Base-by-base conservation (phyloP, 2,888 invertebrate species). In the Brenthis ino region DNA sequence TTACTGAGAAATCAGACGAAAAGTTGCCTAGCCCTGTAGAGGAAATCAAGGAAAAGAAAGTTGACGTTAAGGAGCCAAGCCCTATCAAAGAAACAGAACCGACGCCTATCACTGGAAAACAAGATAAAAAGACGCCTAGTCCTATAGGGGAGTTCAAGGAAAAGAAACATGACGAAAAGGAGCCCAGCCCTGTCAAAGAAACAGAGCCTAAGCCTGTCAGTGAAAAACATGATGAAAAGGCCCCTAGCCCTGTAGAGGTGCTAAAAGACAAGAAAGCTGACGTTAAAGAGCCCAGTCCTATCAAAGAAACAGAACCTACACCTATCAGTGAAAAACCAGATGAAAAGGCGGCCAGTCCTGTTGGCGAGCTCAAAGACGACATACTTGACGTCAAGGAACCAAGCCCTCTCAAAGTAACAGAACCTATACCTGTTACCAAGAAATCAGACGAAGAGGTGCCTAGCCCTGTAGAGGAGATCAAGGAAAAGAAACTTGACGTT, bases 141-240 rank as follows among this genome's bases (percentile, higher is more conserved):
- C 20, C 20, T 1, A 1, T 20, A 20, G 20, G 1, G 20, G 20
- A 20, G 1, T 20, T 20, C 20, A 20, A 20, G 20, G 20, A 3
- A 28, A 28, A 72, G 68, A 48, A 60, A 12, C 12, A 6, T 2
- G 64, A 64, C 0, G 72, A 71, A 0, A 74, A 72, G 14, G 48
- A 1, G 0, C 58, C 57, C 0, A 72, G 67, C 48, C 66, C 68
- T 6, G 51, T 53, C 1, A 28, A 51, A n/a, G 55, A n/a, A 0
- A 11, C 2, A 20, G 53, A 60, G n/a, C 70, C 69, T 0, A 11
- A 24, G 37, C 50, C 57, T 5, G 16, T 20, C 5, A n/a, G 13
- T 6, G 57, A 57, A 33, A 60, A 64, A 14, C n/a, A 14, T 47
- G 37, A 51, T 2, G 68, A 75, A 1, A 75, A 75, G 37, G 56